Evolutionary conservation across 1,140 invertebrate species (phyloP), one percentile per base, ranked within the genome.

Genomic region (Telenomus remus): DNA sequence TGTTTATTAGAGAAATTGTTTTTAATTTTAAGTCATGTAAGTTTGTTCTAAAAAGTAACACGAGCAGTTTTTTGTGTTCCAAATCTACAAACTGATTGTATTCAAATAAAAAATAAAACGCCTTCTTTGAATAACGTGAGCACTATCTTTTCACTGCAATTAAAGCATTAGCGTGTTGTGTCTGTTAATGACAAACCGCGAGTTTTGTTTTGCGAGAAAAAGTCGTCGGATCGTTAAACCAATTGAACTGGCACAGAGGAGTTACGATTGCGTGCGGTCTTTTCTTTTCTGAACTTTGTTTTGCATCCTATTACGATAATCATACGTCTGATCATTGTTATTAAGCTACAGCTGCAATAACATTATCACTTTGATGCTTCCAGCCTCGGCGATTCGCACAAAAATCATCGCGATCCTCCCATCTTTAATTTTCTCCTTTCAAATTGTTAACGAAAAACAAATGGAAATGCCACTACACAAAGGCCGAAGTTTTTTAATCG

Each of bases 261-360:
- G 60, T 47, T 37, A n/a, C 14, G 49, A 14, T 63, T 57, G 59
- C 68, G 51, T 63, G 59, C 59, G 53, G 50, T 63, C 59, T 39
- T n/a, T 70, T 70, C 49, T 60, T 47, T 60, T 53, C 19, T 56
- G 50, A 61, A 61, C 51, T 56, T 61, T 61, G 66, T 61, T 70
- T 68, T 55, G 57, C 66, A 70, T 70, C 66, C 50, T 34, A 70
- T 70, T 70, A 70, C 43, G 54, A 64, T 72, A 72, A 72, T 64
- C 57, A 53, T 60, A 14, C 48, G 37, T 16, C 14, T 69, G 60
- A 54, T 69, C 34, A 59, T 59, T 69, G 14, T 69, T 53, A 69
- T 69, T 69, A 42, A 48, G 48, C 42, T 48, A 11, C 66, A 61
- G 37, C 66, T 70, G 49, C 56, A 42, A 61, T 61, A 55, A 70